These are phyloP conservation scores for Pterophyllum scalare DNA, from an alignment of 2,113 vertebrate species.

Conservation along the genomic window DNA sequence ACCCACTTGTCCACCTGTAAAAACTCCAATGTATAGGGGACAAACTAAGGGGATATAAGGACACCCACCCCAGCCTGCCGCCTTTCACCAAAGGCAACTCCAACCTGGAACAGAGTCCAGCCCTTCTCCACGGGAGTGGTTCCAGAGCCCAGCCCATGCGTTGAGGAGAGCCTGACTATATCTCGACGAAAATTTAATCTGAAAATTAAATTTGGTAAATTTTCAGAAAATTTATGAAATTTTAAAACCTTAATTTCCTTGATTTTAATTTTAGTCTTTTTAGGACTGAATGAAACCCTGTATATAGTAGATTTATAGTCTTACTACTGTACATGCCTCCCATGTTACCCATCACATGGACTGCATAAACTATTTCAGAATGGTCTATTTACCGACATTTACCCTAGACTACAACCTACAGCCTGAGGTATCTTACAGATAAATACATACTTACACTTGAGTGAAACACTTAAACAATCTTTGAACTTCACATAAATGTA, in stretches of 20 bases:
- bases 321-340: background rate
- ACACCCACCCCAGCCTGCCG: too few species aligned
- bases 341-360: background rate
- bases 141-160: too few species aligned
- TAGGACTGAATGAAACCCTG: background rate
- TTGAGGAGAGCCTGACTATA: too few species aligned
- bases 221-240: background rate
- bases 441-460: background rate
- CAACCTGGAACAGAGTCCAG: too few species aligned
- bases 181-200: too few species aligned
- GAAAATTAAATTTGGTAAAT: background rate
- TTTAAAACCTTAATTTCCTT: background rate
- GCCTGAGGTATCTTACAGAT: background rate
- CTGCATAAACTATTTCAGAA: background rate
- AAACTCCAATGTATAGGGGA: too few species aligned
- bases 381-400: background rate
- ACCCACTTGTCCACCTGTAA: too few species aligned
- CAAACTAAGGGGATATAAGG: too few species aligned
- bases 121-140: too few species aligned
- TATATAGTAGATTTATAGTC: background rate
- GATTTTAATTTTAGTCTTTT: background rate
- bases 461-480: constrained; percentile 3
- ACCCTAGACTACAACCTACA: background rate
- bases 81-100: too few species aligned
- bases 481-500: background rate